A percentile compares a stretch with the other conserved stretches of the same genome.
Conservation (phyloP, 2,797 vertebrate species). For the Saxicola maurus region DNA sequence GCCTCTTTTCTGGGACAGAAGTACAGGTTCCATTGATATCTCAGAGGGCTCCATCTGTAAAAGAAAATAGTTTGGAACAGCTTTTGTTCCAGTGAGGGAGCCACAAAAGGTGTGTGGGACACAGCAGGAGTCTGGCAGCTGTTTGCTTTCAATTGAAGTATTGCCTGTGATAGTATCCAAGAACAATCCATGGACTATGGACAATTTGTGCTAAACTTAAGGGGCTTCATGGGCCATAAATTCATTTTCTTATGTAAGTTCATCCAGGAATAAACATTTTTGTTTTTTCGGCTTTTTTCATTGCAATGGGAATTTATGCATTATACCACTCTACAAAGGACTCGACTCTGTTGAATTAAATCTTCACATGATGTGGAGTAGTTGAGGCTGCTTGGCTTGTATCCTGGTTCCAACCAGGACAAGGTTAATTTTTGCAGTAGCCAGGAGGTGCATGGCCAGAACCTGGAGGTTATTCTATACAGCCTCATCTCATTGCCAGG, state of each 20-base stretch:
- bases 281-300: too few relatives aligned
- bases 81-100: background rate
- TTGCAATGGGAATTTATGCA: background rate
- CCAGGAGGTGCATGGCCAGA: background rate
- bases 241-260: background rate
- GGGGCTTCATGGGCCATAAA: background rate
- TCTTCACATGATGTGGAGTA: background rate
- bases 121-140: background rate
- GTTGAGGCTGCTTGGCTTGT: background rate
- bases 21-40: background rate
- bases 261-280: background rate
- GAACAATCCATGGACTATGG: background rate
- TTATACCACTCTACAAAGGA: background rate
- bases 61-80: background rate
- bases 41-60: fast-evolving
- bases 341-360: background rate
- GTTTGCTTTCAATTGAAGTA: background rate
- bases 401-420: background rate
- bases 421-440: background rate
- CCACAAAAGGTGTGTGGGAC: background rate
- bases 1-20: background rate
- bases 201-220: background rate
- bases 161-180: background rate
- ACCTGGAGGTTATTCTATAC: background rate
- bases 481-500: background rate